These are phyloP conservation scores for Plectus sambesii DNA, from an alignment of 1,140 invertebrate genomes.

Conservation along the genomic window DNA sequence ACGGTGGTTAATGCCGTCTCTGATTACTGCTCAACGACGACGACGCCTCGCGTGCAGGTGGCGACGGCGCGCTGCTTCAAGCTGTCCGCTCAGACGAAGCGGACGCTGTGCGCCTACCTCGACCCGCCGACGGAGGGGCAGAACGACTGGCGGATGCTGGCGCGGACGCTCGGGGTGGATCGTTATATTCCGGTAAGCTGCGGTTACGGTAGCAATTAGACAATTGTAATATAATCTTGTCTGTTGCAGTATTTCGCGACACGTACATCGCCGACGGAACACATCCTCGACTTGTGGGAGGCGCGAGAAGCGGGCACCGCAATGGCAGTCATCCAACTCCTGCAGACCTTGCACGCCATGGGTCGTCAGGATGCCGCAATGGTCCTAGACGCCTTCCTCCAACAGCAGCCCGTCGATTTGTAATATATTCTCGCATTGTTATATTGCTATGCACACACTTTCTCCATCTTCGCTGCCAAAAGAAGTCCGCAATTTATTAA, in stretches of 20 bases:
- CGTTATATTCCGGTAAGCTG: slow-evolving; percentile 34
- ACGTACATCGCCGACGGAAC: slow-evolving; percentile 30
- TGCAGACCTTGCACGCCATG: slow-evolving; percentile 40
- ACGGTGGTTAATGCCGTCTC: no score
- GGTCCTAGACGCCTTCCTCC: slow-evolving; percentile 30
- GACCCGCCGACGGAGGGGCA: slow-evolving; percentile 24
- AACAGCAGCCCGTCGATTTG: no score
- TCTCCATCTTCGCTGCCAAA: no score
- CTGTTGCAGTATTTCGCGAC: slow-evolving; percentile 37
- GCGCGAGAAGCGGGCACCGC: slow-evolving; percentile 26
- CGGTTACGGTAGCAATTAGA: no score
- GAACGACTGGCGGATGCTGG: slow-evolving; percentile 33
- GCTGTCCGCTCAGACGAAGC: slow-evolving; percentile 25
- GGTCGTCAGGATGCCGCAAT: slow-evolving; percentile 34
- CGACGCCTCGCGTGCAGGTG: no score
- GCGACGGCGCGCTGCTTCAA: no score
- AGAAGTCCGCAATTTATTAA: no score
- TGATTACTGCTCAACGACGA: no score
- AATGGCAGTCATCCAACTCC: slow-evolving; percentile 35
- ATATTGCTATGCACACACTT: no score
- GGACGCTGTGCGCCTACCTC: slow-evolving; percentile 20
- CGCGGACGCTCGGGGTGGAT: slow-evolving; percentile 34
- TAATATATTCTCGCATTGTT: no score
- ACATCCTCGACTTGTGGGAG: slow-evolving; percentile 41
- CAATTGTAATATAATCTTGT: neutral